A percentile compares a stretch with the other conserved stretches of the same genome.
Conservation (phyloP, 2,888 invertebrate species). For the Metacarcinus magister region DNA sequence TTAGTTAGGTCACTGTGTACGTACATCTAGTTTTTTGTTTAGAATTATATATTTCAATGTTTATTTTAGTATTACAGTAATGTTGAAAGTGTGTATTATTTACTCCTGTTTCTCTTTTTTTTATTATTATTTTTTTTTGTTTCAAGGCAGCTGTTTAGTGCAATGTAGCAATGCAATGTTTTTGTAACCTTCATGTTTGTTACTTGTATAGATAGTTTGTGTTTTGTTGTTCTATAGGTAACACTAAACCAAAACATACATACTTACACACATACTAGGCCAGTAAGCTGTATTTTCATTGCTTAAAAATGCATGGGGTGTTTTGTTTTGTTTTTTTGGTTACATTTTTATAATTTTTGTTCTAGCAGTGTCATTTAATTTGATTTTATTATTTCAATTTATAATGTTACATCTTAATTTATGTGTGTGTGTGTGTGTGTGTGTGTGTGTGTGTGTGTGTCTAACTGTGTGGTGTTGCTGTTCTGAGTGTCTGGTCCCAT, state of each 20-base stretch:
- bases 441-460: not conserved
- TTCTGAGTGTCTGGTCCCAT: not conserved
- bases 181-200: not conserved
- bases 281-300: constrained; percentile 3
- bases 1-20: too few species aligned
- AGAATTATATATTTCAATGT: too few species aligned
- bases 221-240: not conserved
- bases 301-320: constrained; percentile 28
- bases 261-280: not conserved
- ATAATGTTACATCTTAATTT: not conserved
- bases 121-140: not conserved
- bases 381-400: not conserved
- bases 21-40: too few species aligned
- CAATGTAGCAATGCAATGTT: too few species aligned
- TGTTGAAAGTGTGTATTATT: too few species aligned
- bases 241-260: not conserved
- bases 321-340: not conserved
- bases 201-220: not conserved
- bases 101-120: too few species aligned
- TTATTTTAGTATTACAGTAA: too few species aligned
- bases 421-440: too few species aligned
- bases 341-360: not conserved
- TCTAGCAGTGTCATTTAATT: not conserved
- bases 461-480: not conserved
- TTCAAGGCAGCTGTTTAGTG: not conserved